A percentile compares a stretch with the other conserved stretches of the same genome.
phyloP scores from a whole-genome alignment of 2,888 invertebrate species.

The Andrena flavipes region DNA sequence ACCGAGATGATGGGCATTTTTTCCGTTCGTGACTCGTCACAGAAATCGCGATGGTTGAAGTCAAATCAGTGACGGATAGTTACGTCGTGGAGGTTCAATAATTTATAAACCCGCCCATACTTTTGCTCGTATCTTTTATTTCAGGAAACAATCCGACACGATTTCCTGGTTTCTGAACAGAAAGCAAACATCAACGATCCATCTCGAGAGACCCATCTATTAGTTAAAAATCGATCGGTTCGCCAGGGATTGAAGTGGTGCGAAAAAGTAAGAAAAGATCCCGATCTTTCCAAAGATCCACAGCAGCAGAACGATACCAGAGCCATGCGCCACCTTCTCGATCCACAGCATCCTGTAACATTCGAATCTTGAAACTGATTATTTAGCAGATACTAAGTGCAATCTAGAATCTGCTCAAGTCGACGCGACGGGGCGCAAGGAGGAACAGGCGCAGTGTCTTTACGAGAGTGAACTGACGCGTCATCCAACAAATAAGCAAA shows the following conservation, averaged over 20 bases:
- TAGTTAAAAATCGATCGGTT: not conserved
- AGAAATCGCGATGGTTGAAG: no score
- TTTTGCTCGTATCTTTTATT: no score
- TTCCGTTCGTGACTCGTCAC: no score
- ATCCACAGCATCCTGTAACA: conserved; percentile 82
- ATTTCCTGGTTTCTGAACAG: no score
- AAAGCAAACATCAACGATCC: no score
- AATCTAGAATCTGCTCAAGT: not conserved
- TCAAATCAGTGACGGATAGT: no score
- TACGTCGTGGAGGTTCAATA: no score
- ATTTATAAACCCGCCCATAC: no score
- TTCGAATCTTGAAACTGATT: not conserved
- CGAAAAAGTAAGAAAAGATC: not conserved
- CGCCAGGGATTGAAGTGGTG: not conserved
- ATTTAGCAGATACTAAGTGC: not conserved
- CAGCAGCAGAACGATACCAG: conserved; percentile 49
- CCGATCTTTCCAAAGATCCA: conserved; percentile 57
- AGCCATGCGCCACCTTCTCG: conserved; percentile 70
- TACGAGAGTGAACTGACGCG: not conserved
- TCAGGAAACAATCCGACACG: no score
- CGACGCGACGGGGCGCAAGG: no score
- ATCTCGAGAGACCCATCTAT: not conserved
- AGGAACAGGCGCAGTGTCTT: not conserved
- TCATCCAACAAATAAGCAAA: not conserved
- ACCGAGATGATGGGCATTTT: no score